Percentiles rank a stretch among this genome's conserved stretches.
These are phyloP conservation scores for Adelphocoris suturalis DNA, from an alignment of 2,888 invertebrate species.

Conservation along the genomic window DNA sequence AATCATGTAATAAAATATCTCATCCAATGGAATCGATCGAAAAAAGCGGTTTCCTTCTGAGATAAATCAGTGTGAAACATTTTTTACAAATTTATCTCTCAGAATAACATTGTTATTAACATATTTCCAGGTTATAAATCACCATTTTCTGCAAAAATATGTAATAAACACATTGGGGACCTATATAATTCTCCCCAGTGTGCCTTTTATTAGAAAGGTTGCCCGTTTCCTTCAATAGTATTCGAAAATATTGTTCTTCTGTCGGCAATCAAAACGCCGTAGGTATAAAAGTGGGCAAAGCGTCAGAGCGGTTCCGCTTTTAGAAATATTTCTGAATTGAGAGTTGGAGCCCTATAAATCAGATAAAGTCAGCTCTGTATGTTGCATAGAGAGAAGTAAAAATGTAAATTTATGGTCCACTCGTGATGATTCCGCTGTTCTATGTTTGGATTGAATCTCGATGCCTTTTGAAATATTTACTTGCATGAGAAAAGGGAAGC, in stretches of 20 bases:
- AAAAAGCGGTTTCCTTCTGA: too few species aligned
- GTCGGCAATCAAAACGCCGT: conserved; percentile 37
- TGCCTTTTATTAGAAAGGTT: too few species aligned
- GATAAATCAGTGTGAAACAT: too few species aligned
- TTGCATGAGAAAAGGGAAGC: conserved; percentile 59
- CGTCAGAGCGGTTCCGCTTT: conserved; percentile 42
- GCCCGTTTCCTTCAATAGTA: not conserved
- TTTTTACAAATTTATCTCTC: too few species aligned
- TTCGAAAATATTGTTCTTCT: not conserved
- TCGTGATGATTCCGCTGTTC: conserved; percentile 63
- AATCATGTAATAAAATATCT: too few species aligned
- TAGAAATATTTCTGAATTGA: conserved; percentile 57
- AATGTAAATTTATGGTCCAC: conserved; percentile 63
- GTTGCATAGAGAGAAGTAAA: conserved; percentile 67
- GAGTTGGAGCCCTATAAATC: conserved; percentile 56
- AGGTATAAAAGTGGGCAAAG: conserved; percentile 51
- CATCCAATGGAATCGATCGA: too few species aligned
- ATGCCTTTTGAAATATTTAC: conserved; percentile 64
- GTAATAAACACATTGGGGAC: too few species aligned
- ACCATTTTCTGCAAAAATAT: too few species aligned
- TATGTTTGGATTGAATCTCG: conserved; percentile 64
- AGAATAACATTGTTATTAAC: too few species aligned
- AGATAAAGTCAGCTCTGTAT: conserved; percentile 61
- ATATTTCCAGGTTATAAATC: too few species aligned
- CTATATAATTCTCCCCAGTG: too few species aligned